Evolutionary conservation across 2,113 vertebrate genomes (phyloP).

Genomic region (Lanius collurio): DNA sequence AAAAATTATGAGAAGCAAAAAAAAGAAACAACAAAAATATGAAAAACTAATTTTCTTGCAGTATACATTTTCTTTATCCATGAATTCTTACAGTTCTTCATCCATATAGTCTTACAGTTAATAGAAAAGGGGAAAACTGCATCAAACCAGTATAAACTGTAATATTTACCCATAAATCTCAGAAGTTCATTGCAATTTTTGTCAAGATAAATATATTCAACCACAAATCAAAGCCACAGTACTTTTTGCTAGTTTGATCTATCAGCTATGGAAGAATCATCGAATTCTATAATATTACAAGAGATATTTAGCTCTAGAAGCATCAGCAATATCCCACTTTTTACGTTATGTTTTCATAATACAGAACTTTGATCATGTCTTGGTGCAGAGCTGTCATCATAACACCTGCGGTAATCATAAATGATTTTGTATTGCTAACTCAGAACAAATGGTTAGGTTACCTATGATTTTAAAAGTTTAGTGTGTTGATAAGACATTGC

Average conservation of each 20-base stretch:
- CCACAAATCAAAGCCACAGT: not conserved
- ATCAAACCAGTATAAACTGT: not conserved
- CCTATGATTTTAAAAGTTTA: not conserved
- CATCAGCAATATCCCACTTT: not conserved
- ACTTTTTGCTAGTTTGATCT: not conserved
- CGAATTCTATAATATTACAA: not conserved
- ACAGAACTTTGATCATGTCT: not conserved
- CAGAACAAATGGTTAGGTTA: not conserved
- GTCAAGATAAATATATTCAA: not conserved
- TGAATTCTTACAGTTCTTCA: not conserved
- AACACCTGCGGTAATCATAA: not conserved
- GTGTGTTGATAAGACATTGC: not conserved
- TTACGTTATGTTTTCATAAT: not conserved
- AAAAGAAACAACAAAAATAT: not conserved
- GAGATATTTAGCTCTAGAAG: not conserved
- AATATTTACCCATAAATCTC: not conserved
- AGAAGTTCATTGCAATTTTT: not conserved
- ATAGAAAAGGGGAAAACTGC: not conserved
- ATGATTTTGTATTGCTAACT: not conserved
- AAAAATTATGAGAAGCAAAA: not conserved
- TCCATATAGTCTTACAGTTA: not conserved
- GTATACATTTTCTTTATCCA: not conserved
- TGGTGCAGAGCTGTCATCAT: not conserved
- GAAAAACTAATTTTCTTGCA: not conserved
- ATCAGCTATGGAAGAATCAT: not conserved